Conservation (phyloP, 2,113 vertebrate species). For the Heterocephalus glaber region DNA sequence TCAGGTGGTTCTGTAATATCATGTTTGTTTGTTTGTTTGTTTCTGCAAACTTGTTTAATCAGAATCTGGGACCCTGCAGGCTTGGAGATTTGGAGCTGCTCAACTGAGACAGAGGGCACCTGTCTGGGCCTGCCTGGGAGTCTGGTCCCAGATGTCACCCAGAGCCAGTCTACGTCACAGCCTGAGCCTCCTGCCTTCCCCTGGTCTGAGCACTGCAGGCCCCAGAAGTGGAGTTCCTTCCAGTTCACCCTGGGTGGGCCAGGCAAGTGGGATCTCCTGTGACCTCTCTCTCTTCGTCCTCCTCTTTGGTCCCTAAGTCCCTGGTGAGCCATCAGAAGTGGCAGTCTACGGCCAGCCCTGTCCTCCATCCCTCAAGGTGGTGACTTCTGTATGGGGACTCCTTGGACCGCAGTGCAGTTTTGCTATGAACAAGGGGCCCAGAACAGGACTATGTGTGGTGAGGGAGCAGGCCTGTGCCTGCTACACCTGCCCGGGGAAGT, state of each 20-base stretch:
- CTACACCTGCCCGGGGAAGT: neutral
- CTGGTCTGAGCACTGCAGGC: neutral
- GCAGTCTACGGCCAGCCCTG: neutral
- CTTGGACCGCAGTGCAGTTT: neutral
- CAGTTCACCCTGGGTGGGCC: neutral
- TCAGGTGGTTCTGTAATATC: neutral
- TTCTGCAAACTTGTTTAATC: neutral
- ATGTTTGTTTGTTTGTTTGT: neutral
- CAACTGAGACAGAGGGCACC: neutral
- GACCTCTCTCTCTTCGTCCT: neutral
- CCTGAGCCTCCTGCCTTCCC: neutral
- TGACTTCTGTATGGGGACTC: neutral
- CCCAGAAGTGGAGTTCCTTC: neutral
- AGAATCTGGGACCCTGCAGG: neutral
- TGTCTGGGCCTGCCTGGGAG: neutral
- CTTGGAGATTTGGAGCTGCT: neutral
- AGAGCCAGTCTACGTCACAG: neutral
- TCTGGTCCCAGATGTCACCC: neutral
- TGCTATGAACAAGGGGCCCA: neutral
- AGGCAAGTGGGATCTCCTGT: neutral
- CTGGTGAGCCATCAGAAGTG: neutral
- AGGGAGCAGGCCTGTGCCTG: neutral
- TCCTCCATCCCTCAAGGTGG: too few relatives aligned
- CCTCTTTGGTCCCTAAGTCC: neutral
- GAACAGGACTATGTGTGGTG: neutral